phyloP scores from a whole-genome alignment of 1,140 invertebrate species.

The Solenopsis invicta region DNA sequence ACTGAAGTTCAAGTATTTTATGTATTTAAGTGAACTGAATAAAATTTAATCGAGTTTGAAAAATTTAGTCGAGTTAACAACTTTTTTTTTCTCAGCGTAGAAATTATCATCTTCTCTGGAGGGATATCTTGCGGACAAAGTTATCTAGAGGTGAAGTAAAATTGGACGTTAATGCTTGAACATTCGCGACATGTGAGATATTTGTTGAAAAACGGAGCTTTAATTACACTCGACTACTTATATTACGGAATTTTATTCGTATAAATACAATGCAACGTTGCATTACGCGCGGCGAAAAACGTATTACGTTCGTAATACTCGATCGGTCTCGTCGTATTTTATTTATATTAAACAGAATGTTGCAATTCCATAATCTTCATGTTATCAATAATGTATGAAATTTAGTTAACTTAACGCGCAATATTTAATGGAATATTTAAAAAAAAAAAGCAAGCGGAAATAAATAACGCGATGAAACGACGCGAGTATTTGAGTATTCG shows the following conservation, averaged over 20 bases:
- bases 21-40: no score
- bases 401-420: not conserved
- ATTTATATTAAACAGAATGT: conserved; percentile 6
- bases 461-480: not conserved
- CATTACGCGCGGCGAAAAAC: not conserved
- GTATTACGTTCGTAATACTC: not conserved
- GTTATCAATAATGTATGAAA: not conserved
- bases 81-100: no score
- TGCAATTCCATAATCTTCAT: not conserved
- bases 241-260: not conserved
- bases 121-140: no score
- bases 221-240: not conserved
- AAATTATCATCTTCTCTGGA: no score
- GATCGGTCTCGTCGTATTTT: not conserved
- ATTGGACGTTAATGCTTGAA: not conserved
- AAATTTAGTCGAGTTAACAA: no score
- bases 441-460: not conserved
- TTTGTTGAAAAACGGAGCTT: not conserved
- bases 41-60: no score
- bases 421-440: not conserved
- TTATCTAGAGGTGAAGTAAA: no score
- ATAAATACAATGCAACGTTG: not conserved
- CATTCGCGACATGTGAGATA: not conserved
- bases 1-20: no score
- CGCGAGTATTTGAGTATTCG: not conserved